Percentiles rank a stretch among this genome's conserved stretches.
Conservation (phyloP, 2,888 invertebrate genomes). For the Microctonus aethiopoides region DNA sequence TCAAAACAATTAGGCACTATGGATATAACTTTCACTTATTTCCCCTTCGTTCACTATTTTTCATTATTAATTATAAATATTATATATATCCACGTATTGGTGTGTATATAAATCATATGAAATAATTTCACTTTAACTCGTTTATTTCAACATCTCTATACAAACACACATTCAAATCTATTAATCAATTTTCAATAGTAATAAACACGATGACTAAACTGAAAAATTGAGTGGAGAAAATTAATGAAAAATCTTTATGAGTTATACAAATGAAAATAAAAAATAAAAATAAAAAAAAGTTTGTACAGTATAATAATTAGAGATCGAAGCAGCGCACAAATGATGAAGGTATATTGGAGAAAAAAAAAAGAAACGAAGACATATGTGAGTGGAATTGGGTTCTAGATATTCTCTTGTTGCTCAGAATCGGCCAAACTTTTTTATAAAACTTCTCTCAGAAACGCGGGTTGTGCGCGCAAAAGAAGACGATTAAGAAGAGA, state of each 20-base stretch:
- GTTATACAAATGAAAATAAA: conserved; percentile 5
- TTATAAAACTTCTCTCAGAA: conserved; percentile 33
- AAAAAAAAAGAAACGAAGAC: conserved; percentile 10
- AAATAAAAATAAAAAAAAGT: conserved; percentile 8
- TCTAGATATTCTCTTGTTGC: not conserved
- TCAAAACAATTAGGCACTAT: not conserved
- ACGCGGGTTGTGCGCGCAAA: conserved; percentile 6
- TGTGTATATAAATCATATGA: not conserved
- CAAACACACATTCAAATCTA: not conserved
- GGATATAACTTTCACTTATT: not conserved
- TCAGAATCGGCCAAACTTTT: conserved; percentile 21
- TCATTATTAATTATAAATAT: not conserved
- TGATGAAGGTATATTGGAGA: not conserved
- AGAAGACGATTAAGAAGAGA: conserved; percentile 13
- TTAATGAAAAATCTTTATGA: conserved; percentile 30
- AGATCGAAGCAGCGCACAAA: conserved; percentile 5
- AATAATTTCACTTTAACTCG: not conserved
- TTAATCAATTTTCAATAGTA: conserved; percentile 18
- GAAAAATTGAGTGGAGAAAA: conserved; percentile 10
- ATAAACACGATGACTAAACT: conserved; percentile 20
- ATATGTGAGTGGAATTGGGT: not conserved
- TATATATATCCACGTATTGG: too few species aligned
- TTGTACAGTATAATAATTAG: not conserved
- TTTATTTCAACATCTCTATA: not conserved
- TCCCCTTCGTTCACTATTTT: not conserved